These are phyloP conservation scores for Babyrousa celebensis DNA, from an alignment of 2,797 vertebrate genomes.

Conservation along the genomic window DNA sequence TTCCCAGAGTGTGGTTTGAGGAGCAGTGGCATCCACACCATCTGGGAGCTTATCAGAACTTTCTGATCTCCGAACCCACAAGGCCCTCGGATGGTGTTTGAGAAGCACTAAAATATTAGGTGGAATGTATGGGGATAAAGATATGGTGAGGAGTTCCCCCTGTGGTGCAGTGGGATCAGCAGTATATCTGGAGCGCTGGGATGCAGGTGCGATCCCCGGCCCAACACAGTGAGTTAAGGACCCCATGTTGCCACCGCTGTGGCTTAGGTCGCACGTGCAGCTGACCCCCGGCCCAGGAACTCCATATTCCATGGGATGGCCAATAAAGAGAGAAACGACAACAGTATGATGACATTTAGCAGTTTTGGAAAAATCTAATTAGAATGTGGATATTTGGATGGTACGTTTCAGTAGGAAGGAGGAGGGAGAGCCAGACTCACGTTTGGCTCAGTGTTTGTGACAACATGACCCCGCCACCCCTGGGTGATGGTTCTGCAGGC, in stretches of 20 bases:
- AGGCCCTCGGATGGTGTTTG: neutral
- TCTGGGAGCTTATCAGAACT: neutral
- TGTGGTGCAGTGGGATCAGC: no score
- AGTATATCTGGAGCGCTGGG: no score
- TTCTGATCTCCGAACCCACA: neutral
- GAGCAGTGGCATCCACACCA: neutral
- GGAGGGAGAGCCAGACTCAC: neutral
- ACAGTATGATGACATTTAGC: neutral
- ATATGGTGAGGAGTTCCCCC: neutral
- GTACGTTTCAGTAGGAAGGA: neutral
- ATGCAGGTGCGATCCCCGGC: no score
- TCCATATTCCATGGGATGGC: no score
- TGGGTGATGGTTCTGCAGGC: neutral
- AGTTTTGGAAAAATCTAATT: neutral
- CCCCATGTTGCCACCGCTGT: no score
- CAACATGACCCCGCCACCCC: neutral
- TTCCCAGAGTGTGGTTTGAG: neutral
- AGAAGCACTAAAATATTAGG: neutral
- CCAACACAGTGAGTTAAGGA: no score
- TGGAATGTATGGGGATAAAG: slow-evolving; percentile 11
- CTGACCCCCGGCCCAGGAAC: no score
- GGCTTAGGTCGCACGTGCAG: no score
- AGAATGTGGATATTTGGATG: neutral
- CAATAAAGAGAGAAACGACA: neutral
- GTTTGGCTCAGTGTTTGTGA: neutral